These are phyloP conservation scores for Cantharis rufa DNA, from an alignment of 2,888 invertebrate genomes.

Conservation along the genomic window DNA sequence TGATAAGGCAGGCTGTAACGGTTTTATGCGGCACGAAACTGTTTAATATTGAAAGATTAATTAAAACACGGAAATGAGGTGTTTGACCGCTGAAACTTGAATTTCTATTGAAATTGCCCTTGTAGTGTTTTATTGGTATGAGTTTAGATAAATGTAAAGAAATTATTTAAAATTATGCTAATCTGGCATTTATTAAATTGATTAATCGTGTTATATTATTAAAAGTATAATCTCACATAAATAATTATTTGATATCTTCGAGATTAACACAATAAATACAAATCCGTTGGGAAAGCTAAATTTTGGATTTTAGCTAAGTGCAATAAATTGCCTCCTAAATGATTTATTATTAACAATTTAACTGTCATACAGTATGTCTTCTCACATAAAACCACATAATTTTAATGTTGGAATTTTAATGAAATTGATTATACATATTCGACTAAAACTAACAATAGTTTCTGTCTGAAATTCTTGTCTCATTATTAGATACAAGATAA, in stretches of 20 bases:
- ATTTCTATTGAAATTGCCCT: background rate
- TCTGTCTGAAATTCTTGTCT: background rate
- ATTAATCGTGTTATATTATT: background rate
- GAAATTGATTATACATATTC: background rate
- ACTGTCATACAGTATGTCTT: background rate
- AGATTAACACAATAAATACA: background rate
- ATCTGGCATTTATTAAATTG: background rate
- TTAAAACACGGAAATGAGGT: background rate
- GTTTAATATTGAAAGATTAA: background rate
- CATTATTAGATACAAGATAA: conserved; percentile 2
- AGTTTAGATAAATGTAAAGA: too few relatives aligned
- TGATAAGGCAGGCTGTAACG: background rate
- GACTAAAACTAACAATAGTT: background rate
- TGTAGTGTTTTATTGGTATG: background rate
- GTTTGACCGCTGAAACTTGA: background rate
- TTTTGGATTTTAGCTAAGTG: background rate
- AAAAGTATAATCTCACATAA: background rate
- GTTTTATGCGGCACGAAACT: background rate
- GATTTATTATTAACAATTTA: background rate
- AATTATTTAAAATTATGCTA: background rate
- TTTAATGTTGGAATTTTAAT: background rate
- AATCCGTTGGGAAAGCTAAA: background rate
- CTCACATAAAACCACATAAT: background rate
- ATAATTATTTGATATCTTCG: background rate
- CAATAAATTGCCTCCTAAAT: background rate